phyloP scores from a whole-genome alignment of 2,888 invertebrate species.

The Celastrina argiolus region DNA sequence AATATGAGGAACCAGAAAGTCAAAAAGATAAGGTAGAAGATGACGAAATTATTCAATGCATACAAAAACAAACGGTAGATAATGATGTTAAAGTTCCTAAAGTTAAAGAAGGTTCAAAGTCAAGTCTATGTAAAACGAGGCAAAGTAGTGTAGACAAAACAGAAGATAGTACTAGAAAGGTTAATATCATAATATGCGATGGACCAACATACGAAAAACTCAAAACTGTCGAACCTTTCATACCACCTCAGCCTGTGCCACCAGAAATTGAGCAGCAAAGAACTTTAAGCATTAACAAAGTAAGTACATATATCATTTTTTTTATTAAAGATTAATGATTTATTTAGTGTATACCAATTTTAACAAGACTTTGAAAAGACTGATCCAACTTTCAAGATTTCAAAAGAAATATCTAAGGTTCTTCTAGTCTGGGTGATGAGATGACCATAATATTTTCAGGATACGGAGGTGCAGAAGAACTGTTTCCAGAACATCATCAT shows the following conservation, averaged over 20 bases:
- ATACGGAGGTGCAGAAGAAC: conserved; percentile 89
- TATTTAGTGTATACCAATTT: too few species aligned
- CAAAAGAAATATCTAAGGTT: neutral
- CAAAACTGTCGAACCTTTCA: conserved; percentile 63
- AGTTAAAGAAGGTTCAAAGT: conserved; percentile 6
- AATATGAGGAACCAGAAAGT: neutral
- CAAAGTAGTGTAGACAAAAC: conserved; percentile 44
- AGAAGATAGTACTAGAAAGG: conserved; percentile 53
- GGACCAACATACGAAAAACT: conserved; percentile 50
- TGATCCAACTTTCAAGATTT: too few species aligned
- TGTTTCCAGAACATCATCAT: conserved; percentile 92
- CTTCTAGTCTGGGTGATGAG: neutral
- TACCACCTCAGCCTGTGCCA: conserved; percentile 84
- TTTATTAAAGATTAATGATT: too few species aligned
- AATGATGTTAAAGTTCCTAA: conserved; percentile 22
- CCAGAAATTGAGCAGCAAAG: conserved; percentile 91
- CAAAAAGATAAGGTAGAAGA: conserved; percentile 44
- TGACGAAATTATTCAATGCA: conserved; percentile 35
- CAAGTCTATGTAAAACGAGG: conserved; percentile 22
- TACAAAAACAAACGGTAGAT: conserved; percentile 21
- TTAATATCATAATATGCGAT: conserved; percentile 65
- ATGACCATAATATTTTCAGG: conserved; percentile 64
- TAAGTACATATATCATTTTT: conserved; percentile 52
- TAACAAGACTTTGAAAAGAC: too few species aligned
- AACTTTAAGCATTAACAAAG: conserved; percentile 89